phyloP scores from a whole-genome alignment of 2,797 vertebrate species.

The Tauraco hartlaubi region DNA sequence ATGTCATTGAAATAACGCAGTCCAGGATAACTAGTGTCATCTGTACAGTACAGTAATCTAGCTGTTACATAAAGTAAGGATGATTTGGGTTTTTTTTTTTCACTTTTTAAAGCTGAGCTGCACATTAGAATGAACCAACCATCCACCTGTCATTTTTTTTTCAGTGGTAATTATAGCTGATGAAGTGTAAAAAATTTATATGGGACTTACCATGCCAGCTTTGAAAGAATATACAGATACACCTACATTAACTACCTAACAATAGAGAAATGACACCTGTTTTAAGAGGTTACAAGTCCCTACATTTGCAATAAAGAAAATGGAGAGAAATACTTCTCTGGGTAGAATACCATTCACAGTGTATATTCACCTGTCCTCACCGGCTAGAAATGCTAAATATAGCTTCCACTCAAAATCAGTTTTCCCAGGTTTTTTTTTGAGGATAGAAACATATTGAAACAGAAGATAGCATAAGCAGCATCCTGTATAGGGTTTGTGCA shows the following conservation, averaged over 20 bases:
- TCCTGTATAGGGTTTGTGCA: neutral
- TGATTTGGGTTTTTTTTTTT: neutral
- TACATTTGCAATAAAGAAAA: neutral
- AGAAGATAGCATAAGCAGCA: neutral
- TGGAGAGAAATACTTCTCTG: neutral
- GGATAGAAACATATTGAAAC: neutral
- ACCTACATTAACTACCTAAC: neutral
- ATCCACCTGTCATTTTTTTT: neutral
- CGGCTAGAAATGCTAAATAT: neutral
- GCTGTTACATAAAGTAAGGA: neutral
- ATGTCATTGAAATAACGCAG: conserved; percentile 47
- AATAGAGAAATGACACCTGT: neutral
- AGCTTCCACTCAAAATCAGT: neutral
- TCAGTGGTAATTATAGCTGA: neutral
- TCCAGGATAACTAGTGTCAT: conserved; percentile 5
- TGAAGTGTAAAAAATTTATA: neutral
- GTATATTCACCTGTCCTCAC: neutral
- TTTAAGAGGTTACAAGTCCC: neutral
- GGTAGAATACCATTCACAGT: neutral
- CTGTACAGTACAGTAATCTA: conserved; percentile 4
- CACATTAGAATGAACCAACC: neutral
- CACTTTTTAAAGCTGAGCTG: neutral
- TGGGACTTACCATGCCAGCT: neutral
- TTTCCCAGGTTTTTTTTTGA: neutral
- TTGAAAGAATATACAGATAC: neutral